phyloP scores from a whole-genome alignment of 64 coral and sea anemone species.

The Trachythela sp. region DNA sequence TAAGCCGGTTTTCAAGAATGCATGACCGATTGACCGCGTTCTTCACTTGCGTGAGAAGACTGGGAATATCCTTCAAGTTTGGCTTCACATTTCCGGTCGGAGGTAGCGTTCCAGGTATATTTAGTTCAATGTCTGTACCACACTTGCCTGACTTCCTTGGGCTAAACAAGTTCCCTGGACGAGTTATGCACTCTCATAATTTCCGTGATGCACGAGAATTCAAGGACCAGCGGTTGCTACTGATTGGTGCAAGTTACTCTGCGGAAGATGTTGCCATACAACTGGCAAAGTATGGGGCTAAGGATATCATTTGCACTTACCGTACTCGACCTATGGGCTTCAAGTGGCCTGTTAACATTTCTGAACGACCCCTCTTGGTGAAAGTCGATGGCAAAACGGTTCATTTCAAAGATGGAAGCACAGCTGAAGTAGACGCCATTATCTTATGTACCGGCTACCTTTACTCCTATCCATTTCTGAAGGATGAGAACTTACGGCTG shows the following conservation, averaged over 20 bases:
- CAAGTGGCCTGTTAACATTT: constrained; percentile 48
- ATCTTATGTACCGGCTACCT: constrained; percentile 51
- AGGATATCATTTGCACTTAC: constrained; percentile 27
- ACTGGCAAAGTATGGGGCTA: constrained; percentile 45
- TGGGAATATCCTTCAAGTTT: too few relatives aligned
- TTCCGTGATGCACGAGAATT: constrained; percentile 47
- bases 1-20: too few relatives aligned
- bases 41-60: too few relatives aligned
- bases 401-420: constrained; percentile 46
- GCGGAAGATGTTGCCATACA: constrained; percentile 53
- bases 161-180: constrained; percentile 46
- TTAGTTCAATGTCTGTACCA: too few relatives aligned
- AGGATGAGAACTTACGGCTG: constrained; percentile 21
- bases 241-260: constrained; percentile 45
- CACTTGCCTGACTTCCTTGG: constrained; percentile 35
- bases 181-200: constrained; percentile 36
- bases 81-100: too few relatives aligned
- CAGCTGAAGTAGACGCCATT: constrained; percentile 39
- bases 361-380: constrained; percentile 27
- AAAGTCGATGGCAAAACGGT: constrained; percentile 46
- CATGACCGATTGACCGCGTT: too few relatives aligned
- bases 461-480: constrained; percentile 35
- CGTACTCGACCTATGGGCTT: constrained; percentile 34
- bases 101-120: too few relatives aligned
- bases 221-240: not conserved